Evolutionary conservation across 1,140 invertebrate species (phyloP).

Genomic region (Drosophila virilis): DNA sequence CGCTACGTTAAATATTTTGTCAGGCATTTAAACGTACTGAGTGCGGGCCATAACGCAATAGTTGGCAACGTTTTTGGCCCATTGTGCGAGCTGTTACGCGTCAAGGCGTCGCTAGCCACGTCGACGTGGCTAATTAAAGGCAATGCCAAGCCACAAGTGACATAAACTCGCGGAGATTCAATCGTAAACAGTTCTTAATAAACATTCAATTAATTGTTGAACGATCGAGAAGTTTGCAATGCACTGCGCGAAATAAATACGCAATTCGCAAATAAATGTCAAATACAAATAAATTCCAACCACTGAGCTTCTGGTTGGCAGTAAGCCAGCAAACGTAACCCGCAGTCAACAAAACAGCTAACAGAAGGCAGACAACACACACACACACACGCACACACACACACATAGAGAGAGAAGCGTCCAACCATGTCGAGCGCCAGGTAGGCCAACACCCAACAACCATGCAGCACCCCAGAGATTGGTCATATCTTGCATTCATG

Average conservation of each 20-base stretch:
- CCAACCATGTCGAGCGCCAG: constrained; percentile 70
- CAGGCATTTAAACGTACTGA: constrained; percentile 2
- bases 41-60: constrained; percentile 23
- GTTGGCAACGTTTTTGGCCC: constrained; percentile 28
- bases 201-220: neutral
- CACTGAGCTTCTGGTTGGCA: constrained; percentile 50
- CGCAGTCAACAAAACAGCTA: constrained; percentile 22
- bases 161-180: constrained; percentile 11
- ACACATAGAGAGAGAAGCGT: constrained; percentile 6
- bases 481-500: constrained; percentile 19
- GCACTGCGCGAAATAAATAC: constrained; percentile 16
- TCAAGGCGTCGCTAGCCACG: constrained; percentile 28
- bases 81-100: constrained; percentile 20
- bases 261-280: constrained; percentile 25
- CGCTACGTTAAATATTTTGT: constrained; percentile 42
- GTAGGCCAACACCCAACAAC: constrained; percentile 38
- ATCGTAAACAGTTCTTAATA: neutral
- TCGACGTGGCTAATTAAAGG: constrained; percentile 51
- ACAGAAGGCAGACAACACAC: constrained; percentile 13
- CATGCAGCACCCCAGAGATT: constrained; percentile 14
- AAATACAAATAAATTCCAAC: constrained; percentile 28
- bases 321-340: constrained; percentile 54
- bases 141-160: constrained; percentile 44
- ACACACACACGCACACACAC: constrained; percentile 2
- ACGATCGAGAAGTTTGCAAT: constrained; percentile 8